Evolutionary conservation across 2,888 invertebrate genomes (phyloP).

Genomic region (Scaptomyza parva): DNA sequence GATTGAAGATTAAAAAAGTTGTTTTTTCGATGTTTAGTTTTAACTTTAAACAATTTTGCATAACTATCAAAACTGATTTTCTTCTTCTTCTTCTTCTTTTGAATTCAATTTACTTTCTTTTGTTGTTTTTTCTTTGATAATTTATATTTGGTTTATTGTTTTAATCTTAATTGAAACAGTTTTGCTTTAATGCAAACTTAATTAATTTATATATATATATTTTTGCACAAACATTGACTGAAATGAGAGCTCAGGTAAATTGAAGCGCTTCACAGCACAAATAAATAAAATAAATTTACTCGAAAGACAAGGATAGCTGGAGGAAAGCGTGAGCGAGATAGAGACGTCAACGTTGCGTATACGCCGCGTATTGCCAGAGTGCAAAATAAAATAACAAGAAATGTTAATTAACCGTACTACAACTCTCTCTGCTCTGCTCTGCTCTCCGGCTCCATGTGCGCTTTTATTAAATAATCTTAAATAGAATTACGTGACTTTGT

Average conservation of each 20-base stretch:
- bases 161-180: constrained; percentile 15
- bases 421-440: too few species aligned
- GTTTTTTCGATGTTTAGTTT: background rate
- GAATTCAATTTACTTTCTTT: constrained; percentile 7
- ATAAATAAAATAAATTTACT: constrained; percentile 33
- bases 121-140: constrained; percentile 1
- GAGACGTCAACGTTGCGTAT: constrained; percentile 45
- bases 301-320: background rate
- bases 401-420: constrained; percentile 65
- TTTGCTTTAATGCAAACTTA: constrained; percentile 34
- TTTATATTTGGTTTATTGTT: background rate
- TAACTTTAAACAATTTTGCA: background rate
- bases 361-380: constrained; percentile 35
- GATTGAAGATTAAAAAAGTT: background rate
- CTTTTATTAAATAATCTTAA: constrained; percentile 72
- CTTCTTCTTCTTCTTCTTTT: background rate
- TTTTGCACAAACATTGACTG: constrained; percentile 20
- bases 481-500: constrained; percentile 75
- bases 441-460: constrained; percentile 42
- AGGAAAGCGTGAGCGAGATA: background rate
- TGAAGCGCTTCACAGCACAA: constrained; percentile 27
- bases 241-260: constrained; percentile 40
- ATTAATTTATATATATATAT: constrained; percentile 33
- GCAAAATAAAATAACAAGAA: constrained; percentile 40
- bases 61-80: background rate